Conservation (phyloP, 37 sponge, comb jelly and placozoan species). For the Beroe ovata region DNA sequence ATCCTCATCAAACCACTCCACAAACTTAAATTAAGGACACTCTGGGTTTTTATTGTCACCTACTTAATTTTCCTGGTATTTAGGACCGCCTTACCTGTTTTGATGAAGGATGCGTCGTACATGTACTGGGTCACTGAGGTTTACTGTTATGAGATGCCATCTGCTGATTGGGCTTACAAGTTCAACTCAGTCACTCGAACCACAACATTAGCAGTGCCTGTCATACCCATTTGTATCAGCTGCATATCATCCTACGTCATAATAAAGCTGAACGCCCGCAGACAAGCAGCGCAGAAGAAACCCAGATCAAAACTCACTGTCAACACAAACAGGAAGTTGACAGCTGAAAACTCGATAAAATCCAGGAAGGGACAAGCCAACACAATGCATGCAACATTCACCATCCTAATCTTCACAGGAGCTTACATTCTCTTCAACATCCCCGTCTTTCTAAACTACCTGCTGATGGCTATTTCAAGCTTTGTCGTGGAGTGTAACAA, state of each 20-base stretch:
- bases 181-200: conserved; percentile 62
- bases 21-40: background rate
- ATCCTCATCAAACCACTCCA: conserved; percentile 55
- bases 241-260: conserved; percentile 23
- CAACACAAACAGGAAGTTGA: background rate
- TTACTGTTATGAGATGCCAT: conserved; percentile 56
- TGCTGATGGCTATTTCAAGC: conserved; percentile 39
- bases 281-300: background rate
- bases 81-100: background rate
- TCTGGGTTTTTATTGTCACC: background rate
- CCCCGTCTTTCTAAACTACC: conserved; percentile 62
- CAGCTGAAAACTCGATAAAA: background rate
- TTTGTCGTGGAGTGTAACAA: background rate
- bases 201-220: conserved; percentile 35
- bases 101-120: conserved; percentile 12
- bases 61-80: conserved; percentile 24
- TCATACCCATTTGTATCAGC: conserved; percentile 66
- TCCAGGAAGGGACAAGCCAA: background rate
- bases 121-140: conserved; percentile 29
- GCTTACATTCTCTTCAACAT: conserved; percentile 51
- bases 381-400: background rate
- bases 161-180: conserved; percentile 55
- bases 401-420: conserved; percentile 51
- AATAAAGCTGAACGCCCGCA: conserved; percentile 12
- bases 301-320: too few species aligned